A percentile compares a stretch with the other conserved stretches of the same genome.
Conservation (phyloP, 2,113 vertebrate genomes). For the Calyptomena viridis region DNA sequence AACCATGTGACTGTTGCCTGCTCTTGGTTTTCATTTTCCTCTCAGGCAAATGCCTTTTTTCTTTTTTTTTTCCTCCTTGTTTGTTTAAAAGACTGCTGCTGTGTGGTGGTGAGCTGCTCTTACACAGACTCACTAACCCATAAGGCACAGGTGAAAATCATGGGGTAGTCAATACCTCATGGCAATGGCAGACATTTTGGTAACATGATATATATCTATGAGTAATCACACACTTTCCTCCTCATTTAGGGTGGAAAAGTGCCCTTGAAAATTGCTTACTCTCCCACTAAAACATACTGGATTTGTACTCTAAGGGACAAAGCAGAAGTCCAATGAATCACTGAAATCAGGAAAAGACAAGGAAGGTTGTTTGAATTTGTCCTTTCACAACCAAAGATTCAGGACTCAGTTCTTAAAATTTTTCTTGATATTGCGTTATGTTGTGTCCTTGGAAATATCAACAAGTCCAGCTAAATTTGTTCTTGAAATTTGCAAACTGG, state of each 20-base stretch:
- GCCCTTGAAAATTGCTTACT: slow-evolving; percentile 45
- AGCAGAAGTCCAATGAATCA: slow-evolving; percentile 44
- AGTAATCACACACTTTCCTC: neutral
- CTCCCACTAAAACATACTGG: slow-evolving; percentile 1
- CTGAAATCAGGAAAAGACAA: slow-evolving; percentile 1
- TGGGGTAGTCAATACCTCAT: neutral
- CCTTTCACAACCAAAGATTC: neutral
- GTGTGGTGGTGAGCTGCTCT: neutral
- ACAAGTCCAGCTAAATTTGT: neutral
- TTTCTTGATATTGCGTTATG: neutral
- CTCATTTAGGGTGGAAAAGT: slow-evolving; percentile 4
- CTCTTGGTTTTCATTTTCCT: slow-evolving; percentile 7
- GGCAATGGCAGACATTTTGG: slow-evolving; percentile 7
- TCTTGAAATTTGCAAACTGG: neutral
- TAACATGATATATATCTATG: slow-evolving; percentile 36
- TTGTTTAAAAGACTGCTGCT: neutral
- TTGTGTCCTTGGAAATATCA: neutral
- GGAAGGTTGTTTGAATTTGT: neutral
- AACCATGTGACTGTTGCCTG: neutral
- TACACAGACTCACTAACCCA: neutral
- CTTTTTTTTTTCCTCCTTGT: too few relatives aligned
- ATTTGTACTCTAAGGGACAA: slow-evolving; percentile 34
- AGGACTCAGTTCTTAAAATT: neutral
- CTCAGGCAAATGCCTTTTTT: neutral
- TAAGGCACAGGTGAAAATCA: slow-evolving; percentile 25